These are phyloP conservation scores for Ptychobarbus kaznakovi DNA, from an alignment of 2,797 vertebrate species.

Conservation along the genomic window DNA sequence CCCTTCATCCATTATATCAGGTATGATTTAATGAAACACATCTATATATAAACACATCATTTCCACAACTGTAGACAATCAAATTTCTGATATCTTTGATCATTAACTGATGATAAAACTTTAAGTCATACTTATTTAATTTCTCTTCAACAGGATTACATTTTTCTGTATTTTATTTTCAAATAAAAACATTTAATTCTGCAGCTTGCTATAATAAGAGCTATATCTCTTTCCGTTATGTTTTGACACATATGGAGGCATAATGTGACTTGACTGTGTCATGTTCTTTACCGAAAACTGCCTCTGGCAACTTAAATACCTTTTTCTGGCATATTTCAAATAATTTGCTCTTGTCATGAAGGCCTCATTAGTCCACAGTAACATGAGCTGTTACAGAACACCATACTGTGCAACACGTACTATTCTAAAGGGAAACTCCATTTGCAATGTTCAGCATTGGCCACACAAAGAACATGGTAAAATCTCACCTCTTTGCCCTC, in stretches of 20 bases:
- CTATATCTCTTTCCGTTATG: background rate
- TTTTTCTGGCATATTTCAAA: background rate
- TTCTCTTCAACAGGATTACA: background rate
- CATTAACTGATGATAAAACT: background rate
- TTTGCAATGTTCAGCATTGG: conserved; percentile 13
- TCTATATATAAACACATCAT: background rate
- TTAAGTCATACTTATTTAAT: background rate
- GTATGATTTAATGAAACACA: background rate
- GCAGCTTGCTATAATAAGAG: background rate
- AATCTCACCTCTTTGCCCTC: background rate
- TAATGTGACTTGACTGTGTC: background rate
- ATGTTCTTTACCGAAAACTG: background rate
- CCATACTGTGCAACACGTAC: background rate
- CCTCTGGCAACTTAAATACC: background rate
- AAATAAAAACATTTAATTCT: background rate
- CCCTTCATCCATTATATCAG: background rate
- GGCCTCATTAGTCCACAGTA: background rate
- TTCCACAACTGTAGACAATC: background rate
- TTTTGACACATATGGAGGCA: background rate
- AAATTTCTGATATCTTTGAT: background rate
- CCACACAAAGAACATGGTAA: background rate
- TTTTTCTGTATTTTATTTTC: background rate
- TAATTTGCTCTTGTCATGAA: background rate
- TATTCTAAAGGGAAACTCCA: conserved; percentile 39
- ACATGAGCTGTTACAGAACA: background rate